phyloP scores from a whole-genome alignment of 2,113 vertebrate genomes.

The Nanorana parkeri region DNA sequence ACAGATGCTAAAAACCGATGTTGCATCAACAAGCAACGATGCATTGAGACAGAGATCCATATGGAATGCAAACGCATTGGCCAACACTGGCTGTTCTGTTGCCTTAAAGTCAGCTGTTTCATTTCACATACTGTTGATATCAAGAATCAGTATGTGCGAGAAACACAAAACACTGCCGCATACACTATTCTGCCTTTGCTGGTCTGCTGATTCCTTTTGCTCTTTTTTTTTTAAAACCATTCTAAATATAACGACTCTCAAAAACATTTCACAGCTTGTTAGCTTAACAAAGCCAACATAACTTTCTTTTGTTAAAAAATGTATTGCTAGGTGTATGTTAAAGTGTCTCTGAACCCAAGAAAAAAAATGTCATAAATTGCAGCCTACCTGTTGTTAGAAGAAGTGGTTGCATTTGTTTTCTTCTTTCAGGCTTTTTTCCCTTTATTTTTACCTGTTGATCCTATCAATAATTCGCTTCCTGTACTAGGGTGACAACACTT shows the following conservation, averaged over 20 bases:
- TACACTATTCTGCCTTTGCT: slow-evolving; percentile 52
- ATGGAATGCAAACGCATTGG: slow-evolving; percentile 60
- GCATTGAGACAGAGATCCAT: slow-evolving; percentile 73
- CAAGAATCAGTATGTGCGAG: slow-evolving; percentile 56
- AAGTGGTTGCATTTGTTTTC: no score
- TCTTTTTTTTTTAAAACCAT: slow-evolving; percentile 1
- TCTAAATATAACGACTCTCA: not conserved
- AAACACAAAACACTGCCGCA: slow-evolving; percentile 54
- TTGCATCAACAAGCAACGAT: slow-evolving; percentile 70
- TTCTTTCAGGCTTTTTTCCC: no score
- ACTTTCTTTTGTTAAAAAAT: no score
- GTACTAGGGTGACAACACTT: no score
- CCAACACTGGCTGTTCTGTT: slow-evolving; percentile 40
- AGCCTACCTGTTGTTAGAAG: no score
- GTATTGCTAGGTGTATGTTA: no score
- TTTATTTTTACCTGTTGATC: no score
- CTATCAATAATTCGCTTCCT: no score
- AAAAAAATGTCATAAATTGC: no score
- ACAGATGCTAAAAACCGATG: slow-evolving; percentile 73
- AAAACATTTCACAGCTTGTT: slow-evolving; percentile 19
- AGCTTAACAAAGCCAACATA: not conserved
- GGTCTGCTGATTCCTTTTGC: slow-evolving; percentile 53
- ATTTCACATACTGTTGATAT: slow-evolving; percentile 41
- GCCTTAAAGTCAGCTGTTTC: slow-evolving; percentile 50
- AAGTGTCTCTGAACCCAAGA: no score